A percentile compares a stretch with the other conserved stretches of the same genome.
Evolutionary conservation across 1,140 invertebrate species (phyloP).

Genomic region (Sinonovacula constricta): DNA sequence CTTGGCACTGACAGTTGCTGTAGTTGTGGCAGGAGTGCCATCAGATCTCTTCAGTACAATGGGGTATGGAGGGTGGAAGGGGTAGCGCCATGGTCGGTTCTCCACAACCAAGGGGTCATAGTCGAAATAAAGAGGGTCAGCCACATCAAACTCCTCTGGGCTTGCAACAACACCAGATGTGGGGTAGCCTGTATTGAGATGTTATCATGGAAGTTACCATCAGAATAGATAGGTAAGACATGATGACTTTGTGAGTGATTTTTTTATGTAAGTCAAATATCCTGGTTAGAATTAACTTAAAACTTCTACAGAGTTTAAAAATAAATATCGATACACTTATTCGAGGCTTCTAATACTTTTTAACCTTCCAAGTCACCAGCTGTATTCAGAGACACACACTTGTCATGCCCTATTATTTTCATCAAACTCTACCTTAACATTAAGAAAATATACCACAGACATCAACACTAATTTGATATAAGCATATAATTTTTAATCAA

Average conservation of each 20-base stretch:
- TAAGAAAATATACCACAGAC: not conserved
- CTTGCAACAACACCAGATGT: slow-evolving; percentile 56
- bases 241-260: too few species aligned
- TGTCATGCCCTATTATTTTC: not conserved
- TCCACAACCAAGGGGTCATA: slow-evolving; percentile 57
- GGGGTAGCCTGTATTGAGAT: slow-evolving; percentile 64
- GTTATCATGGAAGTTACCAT: too few species aligned
- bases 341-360: too few species aligned
- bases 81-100: slow-evolving; percentile 46
- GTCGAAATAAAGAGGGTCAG: slow-evolving; percentile 40
- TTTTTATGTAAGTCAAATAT: too few species aligned
- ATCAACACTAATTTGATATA: not conserved
- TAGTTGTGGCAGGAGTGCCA: not conserved
- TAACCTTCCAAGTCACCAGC: too few species aligned
- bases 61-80: slow-evolving; percentile 57
- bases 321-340: too few species aligned
- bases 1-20: slow-evolving; percentile 2
- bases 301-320: too few species aligned
- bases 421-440: not conserved
- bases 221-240: too few species aligned
- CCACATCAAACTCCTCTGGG: slow-evolving; percentile 53
- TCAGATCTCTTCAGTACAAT: slow-evolving; percentile 28
- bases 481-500: not conserved
- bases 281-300: too few species aligned
- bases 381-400: not conserved